Evolutionary conservation across 1,140 invertebrate genomes (phyloP), one percentile per base, ranked within the genome.

Genomic region (Camponotus floridanus): DNA sequence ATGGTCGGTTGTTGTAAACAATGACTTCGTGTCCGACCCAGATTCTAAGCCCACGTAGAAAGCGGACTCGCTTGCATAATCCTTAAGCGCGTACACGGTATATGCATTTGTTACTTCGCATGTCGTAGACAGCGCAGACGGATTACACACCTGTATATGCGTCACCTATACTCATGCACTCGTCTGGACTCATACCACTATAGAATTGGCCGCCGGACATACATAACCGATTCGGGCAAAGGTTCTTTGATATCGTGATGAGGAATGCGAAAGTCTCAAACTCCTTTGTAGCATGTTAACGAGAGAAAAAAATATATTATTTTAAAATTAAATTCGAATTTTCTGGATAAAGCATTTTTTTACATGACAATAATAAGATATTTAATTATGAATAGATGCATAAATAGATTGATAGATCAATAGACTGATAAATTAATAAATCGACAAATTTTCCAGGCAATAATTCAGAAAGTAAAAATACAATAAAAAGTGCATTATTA

Each of bases 1-100:
- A 76, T 88, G 88, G 85, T 76, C 88, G 86, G 70, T 86, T 71
- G 91, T 91, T 88, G 89, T 93, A 92, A 93, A 93, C 93, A 92
- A 92, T 93, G 92, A 92, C 87, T 91, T 85, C 74, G 87, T 87
- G 86, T 70, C 87, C 92, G 93, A 93, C 92, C 93, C 87, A 93
- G 92, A 93, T 93, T 93, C 91, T 91, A 92, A 93, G 81, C 91
- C 92, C 87, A 91, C 91, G 92, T 93, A 92, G 91, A 93, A 93
- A 93, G 92, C 91, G 89, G 91, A 92, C 87, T 91, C 74, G 86
- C 92, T 93, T 92, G 92, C 91, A 93, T 92, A 93, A 93, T 91
- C 89, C 48, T 78, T 74, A 86, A 86, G 64, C 76, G 62, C 65
- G 57, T 64, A 33, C 71, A 86, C n/a, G 33, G 67, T 84, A 76